Conservation (phyloP, 1,140 invertebrate species). For the Drosophila ficusphila region DNA sequence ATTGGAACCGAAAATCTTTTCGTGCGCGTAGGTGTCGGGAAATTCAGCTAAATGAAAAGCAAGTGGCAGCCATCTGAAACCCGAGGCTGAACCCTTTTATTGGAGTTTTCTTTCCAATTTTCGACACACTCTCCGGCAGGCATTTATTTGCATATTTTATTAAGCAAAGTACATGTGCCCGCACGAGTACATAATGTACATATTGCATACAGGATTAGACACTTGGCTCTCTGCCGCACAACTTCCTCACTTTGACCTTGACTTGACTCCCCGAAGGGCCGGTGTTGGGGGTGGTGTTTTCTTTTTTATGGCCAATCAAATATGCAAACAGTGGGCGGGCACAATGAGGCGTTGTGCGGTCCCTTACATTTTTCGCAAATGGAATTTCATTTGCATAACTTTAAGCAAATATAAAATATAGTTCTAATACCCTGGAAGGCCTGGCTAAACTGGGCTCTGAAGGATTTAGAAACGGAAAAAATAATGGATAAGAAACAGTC, state of each 20-base stretch:
- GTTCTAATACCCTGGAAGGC: conserved; percentile 34
- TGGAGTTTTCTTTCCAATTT: conserved; percentile 41
- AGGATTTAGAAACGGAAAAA: conserved; percentile 5
- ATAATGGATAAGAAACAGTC: no score
- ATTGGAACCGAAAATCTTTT: conserved; percentile 60
- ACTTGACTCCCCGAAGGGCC: conserved; percentile 12
- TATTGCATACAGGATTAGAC: conserved; percentile 47
- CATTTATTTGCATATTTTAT: conserved; percentile 77
- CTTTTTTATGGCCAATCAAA: conserved; percentile 76
- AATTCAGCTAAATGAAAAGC: conserved; percentile 33
- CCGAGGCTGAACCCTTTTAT: conserved; percentile 39
- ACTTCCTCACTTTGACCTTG: conserved; percentile 59
- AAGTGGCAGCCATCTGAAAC: conserved; percentile 30
- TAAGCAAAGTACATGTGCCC: conserved; percentile 17
- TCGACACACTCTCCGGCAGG: conserved; percentile 13
- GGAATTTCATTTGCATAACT: conserved; percentile 78
- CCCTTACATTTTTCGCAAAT: conserved; percentile 40
- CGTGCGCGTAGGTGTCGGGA: conserved; percentile 20
- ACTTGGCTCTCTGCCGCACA: conserved; percentile 40
- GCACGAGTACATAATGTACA: conserved; percentile 41
- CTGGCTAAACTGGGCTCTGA: background rate
- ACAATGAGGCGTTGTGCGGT: conserved; percentile 28
- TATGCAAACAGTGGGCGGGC: conserved; percentile 66
- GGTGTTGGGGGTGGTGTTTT: conserved; percentile 30
- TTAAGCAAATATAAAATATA: conserved; percentile 63